Conservation (phyloP, 1,140 invertebrate genomes). For the Spodoptera frugiperda region DNA sequence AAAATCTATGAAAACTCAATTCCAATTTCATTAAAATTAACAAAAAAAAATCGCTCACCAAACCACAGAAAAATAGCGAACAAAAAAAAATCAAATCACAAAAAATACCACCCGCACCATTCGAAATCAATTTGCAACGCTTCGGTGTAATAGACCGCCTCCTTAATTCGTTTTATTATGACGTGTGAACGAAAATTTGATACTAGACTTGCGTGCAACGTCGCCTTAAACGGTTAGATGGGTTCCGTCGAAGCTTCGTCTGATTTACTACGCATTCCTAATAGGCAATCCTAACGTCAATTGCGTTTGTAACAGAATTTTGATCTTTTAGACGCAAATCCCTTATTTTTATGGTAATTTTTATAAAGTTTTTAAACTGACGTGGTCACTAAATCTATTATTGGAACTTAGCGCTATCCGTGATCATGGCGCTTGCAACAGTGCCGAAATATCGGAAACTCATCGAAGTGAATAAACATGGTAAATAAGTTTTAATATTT, state of each 20-base stretch:
- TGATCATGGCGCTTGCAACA: too few species aligned
- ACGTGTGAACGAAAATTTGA: slow-evolving; percentile 79
- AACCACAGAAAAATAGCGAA: too few species aligned
- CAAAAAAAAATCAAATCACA: too few species aligned
- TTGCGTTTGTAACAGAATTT: slow-evolving; percentile 45
- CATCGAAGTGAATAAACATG: too few species aligned
- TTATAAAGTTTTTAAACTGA: too few species aligned
- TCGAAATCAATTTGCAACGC: slow-evolving; percentile 45
- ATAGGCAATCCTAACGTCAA: slow-evolving; percentile 64
- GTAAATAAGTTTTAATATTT: too few species aligned
- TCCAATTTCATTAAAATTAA: too few species aligned
- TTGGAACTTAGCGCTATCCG: too few species aligned
- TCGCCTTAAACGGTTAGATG: slow-evolving; percentile 58
- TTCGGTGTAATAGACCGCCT: slow-evolving; percentile 58
- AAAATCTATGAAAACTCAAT: too few species aligned
- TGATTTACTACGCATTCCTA: slow-evolving; percentile 64
- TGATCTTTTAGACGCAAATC: neutral
- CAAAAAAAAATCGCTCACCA: too few species aligned
- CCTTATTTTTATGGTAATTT: slow-evolving; percentile 24
- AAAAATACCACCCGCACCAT: neutral
- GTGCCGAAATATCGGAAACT: too few species aligned
- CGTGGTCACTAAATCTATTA: too few species aligned
- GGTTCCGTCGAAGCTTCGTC: slow-evolving; percentile 54
- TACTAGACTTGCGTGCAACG: slow-evolving; percentile 68
- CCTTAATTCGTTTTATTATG: slow-evolving; percentile 75